Percentiles rank a stretch among this genome's conserved stretches.
Conservation (phyloP, 2,113 vertebrate genomes). For the Nibea albiflora region DNA sequence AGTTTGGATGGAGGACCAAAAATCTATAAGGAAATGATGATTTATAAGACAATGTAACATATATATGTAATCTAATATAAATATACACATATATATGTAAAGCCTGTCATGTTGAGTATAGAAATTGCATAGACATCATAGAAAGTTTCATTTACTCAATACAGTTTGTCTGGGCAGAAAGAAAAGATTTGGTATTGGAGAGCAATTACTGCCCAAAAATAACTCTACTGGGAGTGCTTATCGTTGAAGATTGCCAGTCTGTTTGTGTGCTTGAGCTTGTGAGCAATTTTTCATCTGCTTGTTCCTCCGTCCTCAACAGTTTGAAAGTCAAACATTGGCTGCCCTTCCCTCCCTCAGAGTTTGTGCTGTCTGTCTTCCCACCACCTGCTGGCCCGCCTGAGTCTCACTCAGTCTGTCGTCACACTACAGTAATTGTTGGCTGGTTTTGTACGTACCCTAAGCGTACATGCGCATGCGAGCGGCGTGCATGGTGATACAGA, state of each 20-base stretch:
- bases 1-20: not conserved
- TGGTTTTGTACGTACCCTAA: conserved; percentile 1
- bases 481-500: not conserved
- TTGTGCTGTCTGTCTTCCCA: conserved; percentile 33
- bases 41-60: not conserved
- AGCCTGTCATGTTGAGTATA: not conserved
- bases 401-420: conserved; percentile 21
- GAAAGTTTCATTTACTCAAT: not conserved
- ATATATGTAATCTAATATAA: too few relatives aligned
- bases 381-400: conserved; percentile 41
- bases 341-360: conserved; percentile 36
- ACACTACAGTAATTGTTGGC: not conserved
- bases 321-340: conserved; percentile 45
- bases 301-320: conserved; percentile 21
- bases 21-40: not conserved
- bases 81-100: too few relatives aligned
- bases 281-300: conserved; percentile 15
- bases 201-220: conserved; percentile 18
- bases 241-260: conserved; percentile 8
- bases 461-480: not conserved
- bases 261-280: conserved; percentile 6
- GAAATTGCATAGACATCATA: not conserved
- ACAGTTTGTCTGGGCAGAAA: not conserved
- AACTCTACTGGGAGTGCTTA: conserved; percentile 18
- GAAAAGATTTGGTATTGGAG: not conserved